phyloP scores from a whole-genome alignment of 1,140 invertebrate species.

The Drosophila ficusphila region DNA sequence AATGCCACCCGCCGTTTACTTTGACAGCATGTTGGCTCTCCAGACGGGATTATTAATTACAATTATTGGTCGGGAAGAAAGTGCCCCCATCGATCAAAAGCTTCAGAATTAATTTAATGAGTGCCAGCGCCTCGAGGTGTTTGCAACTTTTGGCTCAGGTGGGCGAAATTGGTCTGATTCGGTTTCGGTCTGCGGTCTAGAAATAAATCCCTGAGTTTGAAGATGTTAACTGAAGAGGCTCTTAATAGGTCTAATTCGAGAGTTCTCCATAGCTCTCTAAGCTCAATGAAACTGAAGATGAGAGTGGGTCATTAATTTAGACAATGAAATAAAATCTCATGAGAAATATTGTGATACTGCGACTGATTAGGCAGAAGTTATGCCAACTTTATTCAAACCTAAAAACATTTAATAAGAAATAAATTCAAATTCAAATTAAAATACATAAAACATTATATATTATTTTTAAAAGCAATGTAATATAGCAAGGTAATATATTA shows the following conservation, averaged over 20 bases:
- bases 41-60: slow-evolving; percentile 38
- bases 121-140: slow-evolving; percentile 7
- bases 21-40: not conserved
- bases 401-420: no score
- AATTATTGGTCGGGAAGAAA: slow-evolving; percentile 18
- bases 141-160: slow-evolving; percentile 27
- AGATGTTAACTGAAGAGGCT: not conserved
- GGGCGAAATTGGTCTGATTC: not conserved
- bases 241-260: slow-evolving; percentile 4
- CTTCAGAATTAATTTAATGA: slow-evolving; percentile 44
- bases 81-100: slow-evolving; percentile 41
- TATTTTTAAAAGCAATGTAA: no score
- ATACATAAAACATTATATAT: no score
- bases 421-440: no score
- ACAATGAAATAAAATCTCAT: not conserved
- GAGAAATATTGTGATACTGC: no score
- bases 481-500: no score
- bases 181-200: not conserved
- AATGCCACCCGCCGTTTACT: not conserved
- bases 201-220: slow-evolving; percentile 7
- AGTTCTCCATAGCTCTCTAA: not conserved
- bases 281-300: not conserved
- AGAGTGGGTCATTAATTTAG: not conserved
- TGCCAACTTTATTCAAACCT: no score
- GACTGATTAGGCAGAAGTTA: no score